A percentile compares a stretch with the other conserved stretches of the same genome.
Evolutionary conservation across 2,888 invertebrate species (phyloP).

Genomic region (Dinocampus coccinellae): DNA sequence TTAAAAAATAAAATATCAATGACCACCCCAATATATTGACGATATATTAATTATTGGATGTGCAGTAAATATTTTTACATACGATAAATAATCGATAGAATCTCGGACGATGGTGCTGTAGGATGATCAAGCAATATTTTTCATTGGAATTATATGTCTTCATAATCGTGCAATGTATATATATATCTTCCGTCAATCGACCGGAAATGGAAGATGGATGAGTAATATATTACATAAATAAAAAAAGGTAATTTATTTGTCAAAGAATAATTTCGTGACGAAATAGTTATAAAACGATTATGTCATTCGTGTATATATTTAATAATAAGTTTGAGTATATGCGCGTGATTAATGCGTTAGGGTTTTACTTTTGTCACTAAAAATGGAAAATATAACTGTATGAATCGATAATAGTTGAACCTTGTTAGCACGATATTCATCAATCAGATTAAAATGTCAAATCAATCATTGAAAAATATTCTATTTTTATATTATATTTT

Average conservation of each 20-base stretch:
- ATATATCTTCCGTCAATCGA: neutral
- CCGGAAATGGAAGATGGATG: neutral
- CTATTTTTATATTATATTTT: neutral
- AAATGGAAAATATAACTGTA: neutral
- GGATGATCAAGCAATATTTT: neutral
- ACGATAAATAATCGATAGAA: neutral
- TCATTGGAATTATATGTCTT: neutral
- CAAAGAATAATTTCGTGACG: neutral
- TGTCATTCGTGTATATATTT: neutral
- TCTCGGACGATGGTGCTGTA: neutral
- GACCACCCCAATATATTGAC: neutral
- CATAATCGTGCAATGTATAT: neutral
- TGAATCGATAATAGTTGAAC: neutral
- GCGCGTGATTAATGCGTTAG: conserved; percentile 24
- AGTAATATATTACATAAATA: neutral
- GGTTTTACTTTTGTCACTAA: neutral
- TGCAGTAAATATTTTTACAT: conserved; percentile 6
- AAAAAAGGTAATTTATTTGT: neutral
- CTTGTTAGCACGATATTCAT: neutral
- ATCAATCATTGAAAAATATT: neutral
- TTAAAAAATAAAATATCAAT: too few relatives aligned
- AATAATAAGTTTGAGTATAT: neutral
- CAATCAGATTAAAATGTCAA: neutral
- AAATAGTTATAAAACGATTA: neutral
- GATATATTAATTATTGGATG: neutral